These are phyloP conservation scores for Serilophus lunatus DNA, from an alignment of 2,113 vertebrate species.

Conservation along the genomic window DNA sequence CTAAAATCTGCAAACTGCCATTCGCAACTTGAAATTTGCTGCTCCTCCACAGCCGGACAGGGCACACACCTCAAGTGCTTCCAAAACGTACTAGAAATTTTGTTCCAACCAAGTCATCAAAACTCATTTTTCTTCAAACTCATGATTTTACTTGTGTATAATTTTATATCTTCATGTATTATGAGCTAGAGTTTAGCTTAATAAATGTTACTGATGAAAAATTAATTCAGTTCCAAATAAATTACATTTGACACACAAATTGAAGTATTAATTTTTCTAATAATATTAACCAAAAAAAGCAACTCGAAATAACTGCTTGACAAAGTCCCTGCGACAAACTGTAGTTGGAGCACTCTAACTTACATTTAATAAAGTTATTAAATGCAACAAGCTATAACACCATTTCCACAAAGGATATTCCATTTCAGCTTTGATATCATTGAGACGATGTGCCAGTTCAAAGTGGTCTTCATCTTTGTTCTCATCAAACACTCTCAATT, in stretches of 20 bases:
- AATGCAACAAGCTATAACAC: not conserved
- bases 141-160: not conserved
- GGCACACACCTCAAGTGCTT: not conserved
- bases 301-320: not conserved
- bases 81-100: not conserved
- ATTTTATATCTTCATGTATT: not conserved
- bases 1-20: not conserved
- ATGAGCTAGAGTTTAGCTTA: not conserved
- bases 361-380: not conserved
- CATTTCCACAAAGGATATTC: slow-evolving; percentile 94
- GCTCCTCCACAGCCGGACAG: not conserved
- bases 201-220: not conserved
- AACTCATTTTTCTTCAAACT: not conserved
- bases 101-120: not conserved
- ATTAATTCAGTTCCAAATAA: not conserved
- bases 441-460: slow-evolving; percentile 93
- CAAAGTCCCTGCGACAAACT: not conserved
- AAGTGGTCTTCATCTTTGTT: slow-evolving; percentile 96
- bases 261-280: not conserved
- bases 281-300: not conserved
- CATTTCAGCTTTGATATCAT: slow-evolving; percentile 95
- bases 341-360: not conserved
- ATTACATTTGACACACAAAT: not conserved
- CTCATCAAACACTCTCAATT: slow-evolving; percentile 97
- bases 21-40: not conserved